Percentiles rank a stretch among this genome's conserved stretches.
phyloP scores from a whole-genome alignment of 2,113 vertebrate genomes.

The Lipotes vexillifer region DNA sequence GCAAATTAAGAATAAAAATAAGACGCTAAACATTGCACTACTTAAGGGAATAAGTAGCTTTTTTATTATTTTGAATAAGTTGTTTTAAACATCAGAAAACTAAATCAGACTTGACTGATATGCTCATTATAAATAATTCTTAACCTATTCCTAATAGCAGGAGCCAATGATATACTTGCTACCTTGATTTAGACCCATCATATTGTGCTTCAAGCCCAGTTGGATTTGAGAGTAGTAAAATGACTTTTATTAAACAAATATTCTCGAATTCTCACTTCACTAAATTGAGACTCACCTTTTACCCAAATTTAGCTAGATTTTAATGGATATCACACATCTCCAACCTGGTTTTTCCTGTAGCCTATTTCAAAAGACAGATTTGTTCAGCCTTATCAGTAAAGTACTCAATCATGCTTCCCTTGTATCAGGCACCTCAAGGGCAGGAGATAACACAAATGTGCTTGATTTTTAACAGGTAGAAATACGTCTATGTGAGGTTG shows the following conservation, averaged over 20 bases:
- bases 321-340: not conserved
- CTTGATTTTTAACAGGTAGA: constrained; percentile 54
- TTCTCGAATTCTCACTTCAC: not conserved
- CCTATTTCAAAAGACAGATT: constrained; percentile 71
- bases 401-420: constrained; percentile 64
- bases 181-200: not conserved
- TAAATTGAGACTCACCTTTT: constrained; percentile 5
- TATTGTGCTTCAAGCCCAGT: not conserved
- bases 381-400: constrained; percentile 71
- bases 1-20: constrained; percentile 47
- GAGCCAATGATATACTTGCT: not conserved
- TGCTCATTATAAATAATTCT: not conserved
- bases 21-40: not conserved
- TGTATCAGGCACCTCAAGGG: constrained; percentile 65
- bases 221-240: constrained; percentile 7
- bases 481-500: constrained; percentile 23
- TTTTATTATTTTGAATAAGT: constrained; percentile 18
- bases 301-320: constrained; percentile 2
- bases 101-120: not conserved
- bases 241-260: constrained; percentile 31
- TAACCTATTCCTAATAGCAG: not conserved
- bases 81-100: constrained; percentile 22
- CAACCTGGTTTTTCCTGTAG: not conserved
- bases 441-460: constrained; percentile 61
- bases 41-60: not conserved